These are phyloP conservation scores for Araneus ventricosus DNA, from an alignment of 1,140 invertebrate species.

Conservation along the genomic window DNA sequence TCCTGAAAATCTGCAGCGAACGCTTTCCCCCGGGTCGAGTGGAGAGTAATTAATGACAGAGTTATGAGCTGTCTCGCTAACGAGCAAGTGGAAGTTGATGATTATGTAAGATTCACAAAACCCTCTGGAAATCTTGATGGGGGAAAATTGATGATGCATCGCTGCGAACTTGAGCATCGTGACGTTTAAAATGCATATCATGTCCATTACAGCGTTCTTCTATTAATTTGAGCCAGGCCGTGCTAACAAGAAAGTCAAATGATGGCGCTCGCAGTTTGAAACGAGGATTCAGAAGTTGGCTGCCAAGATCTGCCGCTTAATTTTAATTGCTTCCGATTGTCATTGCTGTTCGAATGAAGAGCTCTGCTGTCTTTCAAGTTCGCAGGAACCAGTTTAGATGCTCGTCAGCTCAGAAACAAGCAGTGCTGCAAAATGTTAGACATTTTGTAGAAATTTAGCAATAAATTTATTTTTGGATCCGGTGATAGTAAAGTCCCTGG, in stretches of 20 bases:
- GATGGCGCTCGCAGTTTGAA: too few species aligned
- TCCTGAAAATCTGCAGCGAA: background rate
- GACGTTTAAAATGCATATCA: constrained; percentile 7
- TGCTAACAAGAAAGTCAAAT: background rate
- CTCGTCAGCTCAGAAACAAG: too few species aligned
- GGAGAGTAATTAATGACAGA: background rate
- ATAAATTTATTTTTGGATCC: too few species aligned
- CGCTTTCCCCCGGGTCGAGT: background rate
- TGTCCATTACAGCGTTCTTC: background rate
- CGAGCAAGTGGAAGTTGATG: background rate
- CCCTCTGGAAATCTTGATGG: background rate
- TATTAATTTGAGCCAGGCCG: background rate
- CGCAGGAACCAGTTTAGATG: too few species aligned
- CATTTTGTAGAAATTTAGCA: too few species aligned
- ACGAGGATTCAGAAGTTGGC: background rate
- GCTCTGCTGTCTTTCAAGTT: too few species aligned
- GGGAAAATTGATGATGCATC: constrained; percentile 2
- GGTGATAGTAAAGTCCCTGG: too few species aligned
- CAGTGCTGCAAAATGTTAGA: too few species aligned
- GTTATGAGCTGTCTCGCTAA: constrained; percentile 32
- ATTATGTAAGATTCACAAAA: constrained; percentile 2
- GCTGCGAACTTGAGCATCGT: background rate
- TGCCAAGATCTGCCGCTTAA: background rate
- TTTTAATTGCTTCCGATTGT: too few species aligned
- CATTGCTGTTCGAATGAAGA: too few species aligned